Conservation (phyloP, 2,113 vertebrate species). For the Suncus etruscus region DNA sequence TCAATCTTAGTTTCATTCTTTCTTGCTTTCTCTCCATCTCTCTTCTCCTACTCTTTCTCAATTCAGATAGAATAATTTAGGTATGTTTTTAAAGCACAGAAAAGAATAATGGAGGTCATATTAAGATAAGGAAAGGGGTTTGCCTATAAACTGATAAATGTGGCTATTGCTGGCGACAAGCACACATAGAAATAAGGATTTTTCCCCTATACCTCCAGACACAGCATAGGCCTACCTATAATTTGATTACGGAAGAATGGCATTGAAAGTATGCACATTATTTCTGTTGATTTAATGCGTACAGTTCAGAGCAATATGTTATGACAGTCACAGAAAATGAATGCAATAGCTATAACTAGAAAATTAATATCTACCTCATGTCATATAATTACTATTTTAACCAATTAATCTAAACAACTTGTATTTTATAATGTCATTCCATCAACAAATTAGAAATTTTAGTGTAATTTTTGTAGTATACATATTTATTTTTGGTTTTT, state of each 20-base stretch:
- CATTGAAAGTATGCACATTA: not conserved
- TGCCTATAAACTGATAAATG: not conserved
- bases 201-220: not conserved
- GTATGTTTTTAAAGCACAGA: not conserved
- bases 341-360: not conserved
- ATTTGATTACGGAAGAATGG: not conserved
- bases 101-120: not conserved
- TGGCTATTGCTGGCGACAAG: not conserved
- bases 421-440: not conserved
- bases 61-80: no score
- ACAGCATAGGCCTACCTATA: not conserved
- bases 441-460: not conserved
- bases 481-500: no score
- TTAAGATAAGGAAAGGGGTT: not conserved
- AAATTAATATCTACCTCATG: conserved; percentile 15
- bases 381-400: not conserved
- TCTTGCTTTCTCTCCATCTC: no score
- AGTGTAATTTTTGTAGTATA: not conserved
- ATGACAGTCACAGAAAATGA: not conserved
- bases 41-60: no score
- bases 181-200: not conserved
- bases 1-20: no score
- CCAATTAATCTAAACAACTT: conserved; percentile 2
- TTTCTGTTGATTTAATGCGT: not conserved
- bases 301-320: not conserved